Evolutionary conservation across 2,797 vertebrate genomes (phyloP).

Genomic region (Intellagama lesueurii): DNA sequence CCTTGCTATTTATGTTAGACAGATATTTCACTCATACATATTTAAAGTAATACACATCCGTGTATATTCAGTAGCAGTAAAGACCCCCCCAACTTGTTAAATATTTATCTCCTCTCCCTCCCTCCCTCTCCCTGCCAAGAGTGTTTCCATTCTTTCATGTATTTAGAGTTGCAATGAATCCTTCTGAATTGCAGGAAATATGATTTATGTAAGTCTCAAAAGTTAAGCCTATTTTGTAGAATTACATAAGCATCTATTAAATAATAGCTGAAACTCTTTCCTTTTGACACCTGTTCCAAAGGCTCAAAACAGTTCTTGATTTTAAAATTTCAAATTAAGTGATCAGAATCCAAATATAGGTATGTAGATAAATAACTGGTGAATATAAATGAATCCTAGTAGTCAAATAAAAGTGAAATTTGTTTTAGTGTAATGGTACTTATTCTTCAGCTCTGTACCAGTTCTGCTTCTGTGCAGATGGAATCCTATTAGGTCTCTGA

Average conservation of each 20-base stretch:
- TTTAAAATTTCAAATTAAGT: not conserved
- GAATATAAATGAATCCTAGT: not conserved
- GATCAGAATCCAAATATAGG: not conserved
- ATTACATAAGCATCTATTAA: constrained; percentile 34
- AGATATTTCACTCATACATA: constrained; percentile 21
- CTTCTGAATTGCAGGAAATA: constrained; percentile 17
- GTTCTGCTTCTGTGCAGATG: not conserved
- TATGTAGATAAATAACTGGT: not conserved
- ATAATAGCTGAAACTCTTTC: constrained; percentile 54
- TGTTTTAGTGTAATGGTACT: not conserved
- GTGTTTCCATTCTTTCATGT: constrained; percentile 40
- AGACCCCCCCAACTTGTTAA: constrained; percentile 38
- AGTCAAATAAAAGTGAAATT: not conserved
- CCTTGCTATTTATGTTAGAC: not conserved
- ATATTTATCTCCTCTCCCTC: constrained; percentile 25
- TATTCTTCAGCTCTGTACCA: not conserved
- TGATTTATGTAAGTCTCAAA: constrained; percentile 59
- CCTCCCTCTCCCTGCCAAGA: constrained; percentile 15
- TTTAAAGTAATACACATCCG: constrained; percentile 40
- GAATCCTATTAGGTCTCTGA: too few species aligned
- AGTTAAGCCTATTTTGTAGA: constrained; percentile 59
- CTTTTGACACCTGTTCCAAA: constrained; percentile 42
- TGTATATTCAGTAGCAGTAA: constrained; percentile 26
- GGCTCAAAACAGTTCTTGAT: constrained; percentile 24
- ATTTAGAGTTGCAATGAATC: constrained; percentile 51